phyloP scores from a whole-genome alignment of 2,113 vertebrate genomes.

The Gobiocypris rarus region DNA sequence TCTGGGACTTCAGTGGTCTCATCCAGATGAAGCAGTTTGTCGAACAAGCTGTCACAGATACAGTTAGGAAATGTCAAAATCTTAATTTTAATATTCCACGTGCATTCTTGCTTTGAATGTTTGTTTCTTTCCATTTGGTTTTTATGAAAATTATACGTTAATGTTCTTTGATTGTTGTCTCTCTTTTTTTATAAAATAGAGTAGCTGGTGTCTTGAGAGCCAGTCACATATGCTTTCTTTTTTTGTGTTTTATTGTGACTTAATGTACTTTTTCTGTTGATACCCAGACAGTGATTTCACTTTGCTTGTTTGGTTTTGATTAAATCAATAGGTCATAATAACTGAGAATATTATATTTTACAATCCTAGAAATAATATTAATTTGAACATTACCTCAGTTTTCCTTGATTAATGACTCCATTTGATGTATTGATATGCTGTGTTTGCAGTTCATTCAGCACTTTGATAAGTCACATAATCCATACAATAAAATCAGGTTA shows the following conservation, averaged over 20 bases:
- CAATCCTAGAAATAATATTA: conserved; percentile 36
- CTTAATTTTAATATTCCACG: conserved; percentile 61
- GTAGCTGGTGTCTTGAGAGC: conserved; percentile 18
- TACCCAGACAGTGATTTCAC: conserved; percentile 43
- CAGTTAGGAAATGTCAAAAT: conserved; percentile 60
- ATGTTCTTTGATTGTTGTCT: conserved; percentile 70
- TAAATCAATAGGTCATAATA: conserved; percentile 42
- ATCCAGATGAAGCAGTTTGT: conserved; percentile 31
- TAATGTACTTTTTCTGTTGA: conserved; percentile 53
- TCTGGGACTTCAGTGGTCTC: conserved; percentile 46
- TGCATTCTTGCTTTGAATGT: conserved; percentile 65
- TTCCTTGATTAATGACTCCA: conserved; percentile 41
- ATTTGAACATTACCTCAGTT: conserved; percentile 32
- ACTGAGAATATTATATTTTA: conserved; percentile 47
- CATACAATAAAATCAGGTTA: conserved; percentile 31
- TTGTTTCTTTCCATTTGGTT: conserved; percentile 43
- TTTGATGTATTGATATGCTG: conserved; percentile 42
- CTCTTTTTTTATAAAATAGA: conserved; percentile 53
- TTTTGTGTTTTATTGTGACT: conserved; percentile 55
- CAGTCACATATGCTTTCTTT: conserved; percentile 26
- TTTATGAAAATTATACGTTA: conserved; percentile 68
- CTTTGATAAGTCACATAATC: conserved; percentile 31
- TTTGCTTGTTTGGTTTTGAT: conserved; percentile 51
- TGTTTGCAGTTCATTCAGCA: conserved; percentile 39
- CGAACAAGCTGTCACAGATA: conserved; percentile 43